Base-by-base conservation (phyloP, 2,888 invertebrate species). In the Drosophila pseudotakahashii region DNA sequence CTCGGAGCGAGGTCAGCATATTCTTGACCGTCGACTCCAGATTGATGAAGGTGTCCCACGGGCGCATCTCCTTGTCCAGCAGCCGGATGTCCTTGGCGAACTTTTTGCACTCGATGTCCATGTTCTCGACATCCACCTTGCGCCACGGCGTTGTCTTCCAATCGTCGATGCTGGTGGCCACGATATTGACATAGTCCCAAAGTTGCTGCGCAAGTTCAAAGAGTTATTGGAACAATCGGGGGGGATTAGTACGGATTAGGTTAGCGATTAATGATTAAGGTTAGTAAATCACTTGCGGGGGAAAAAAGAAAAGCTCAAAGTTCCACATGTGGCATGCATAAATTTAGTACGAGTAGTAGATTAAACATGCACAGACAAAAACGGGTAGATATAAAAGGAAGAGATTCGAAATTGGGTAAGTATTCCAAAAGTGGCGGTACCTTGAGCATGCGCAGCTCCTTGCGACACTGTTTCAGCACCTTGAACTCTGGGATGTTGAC, bases 71-170 rank as follows among this genome's bases (percentile, higher is more conserved):
- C 90, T 99, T 99, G 90, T 99, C 98, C 83, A 99, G 92, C 57
- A 96, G 94, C 89, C 97, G 94, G 63, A 98, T 96, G 92, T 98
- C 98, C 92, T 99, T 98, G 2, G 98, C 97, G 92, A 99, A 99
- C 91, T 98, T 98, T 91, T 99, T 99, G 92, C 98, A 98, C 92
- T 99, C 98, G 80, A 98, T 97, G 89, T 99, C 99, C 98, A 99
- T 98, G 89, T 98, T 98, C 92, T 99, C 99, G 42, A 98, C 98
- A 90, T 99, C 98, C 71, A 99, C 98, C 91, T 98, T 97, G 62
- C 97, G 94, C 99, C 99, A 99, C 0, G 97, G 97, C 0, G 98
- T 98, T 1, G 97, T 98, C 92, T 98, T 98, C 99, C 99, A 99
- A 90, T 98, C 98, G 88, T 98, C 97, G 67, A 99, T 97, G 89